Evolutionary conservation across 2,113 vertebrate genomes (phyloP).

Genomic region (Pleuronectes platessa): DNA sequence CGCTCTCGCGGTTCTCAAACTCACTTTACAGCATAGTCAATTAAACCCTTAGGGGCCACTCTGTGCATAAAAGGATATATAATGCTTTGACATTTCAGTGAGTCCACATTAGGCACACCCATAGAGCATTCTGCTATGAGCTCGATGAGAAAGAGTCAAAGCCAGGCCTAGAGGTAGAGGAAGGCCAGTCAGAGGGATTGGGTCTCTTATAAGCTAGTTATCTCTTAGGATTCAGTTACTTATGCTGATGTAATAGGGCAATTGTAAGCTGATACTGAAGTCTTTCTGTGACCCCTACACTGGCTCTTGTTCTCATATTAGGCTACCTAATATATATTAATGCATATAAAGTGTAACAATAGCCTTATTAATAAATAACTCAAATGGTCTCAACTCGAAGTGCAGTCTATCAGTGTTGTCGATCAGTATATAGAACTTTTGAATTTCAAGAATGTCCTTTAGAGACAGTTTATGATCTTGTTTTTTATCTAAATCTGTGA

Average conservation of each 20-base stretch:
- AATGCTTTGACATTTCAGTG: slow-evolving; percentile 84
- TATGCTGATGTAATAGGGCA: slow-evolving; percentile 79
- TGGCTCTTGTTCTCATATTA: slow-evolving; percentile 71
- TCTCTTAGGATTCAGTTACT: slow-evolving; percentile 78
- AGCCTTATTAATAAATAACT: slow-evolving; percentile 70
- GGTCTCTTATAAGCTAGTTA: slow-evolving; percentile 78
- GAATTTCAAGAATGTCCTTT: slow-evolving; percentile 26
- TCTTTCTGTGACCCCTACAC: slow-evolving; percentile 72
- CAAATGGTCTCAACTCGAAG: slow-evolving; percentile 62
- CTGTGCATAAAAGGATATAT: slow-evolving; percentile 84
- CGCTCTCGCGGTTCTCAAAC: slow-evolving; percentile 81
- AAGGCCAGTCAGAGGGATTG: slow-evolving; percentile 76
- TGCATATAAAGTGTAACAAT: slow-evolving; percentile 69
- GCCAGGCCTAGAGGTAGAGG: slow-evolving; percentile 67
- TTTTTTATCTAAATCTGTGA: slow-evolving; percentile 26
- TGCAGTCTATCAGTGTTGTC: slow-evolving; percentile 57
- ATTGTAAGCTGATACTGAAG: slow-evolving; percentile 74
- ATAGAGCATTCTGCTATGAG: slow-evolving; percentile 72
- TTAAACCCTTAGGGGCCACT: slow-evolving; percentile 81
- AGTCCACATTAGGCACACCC: slow-evolving; percentile 81
- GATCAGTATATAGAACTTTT: slow-evolving; percentile 38
- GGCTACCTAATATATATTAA: slow-evolving; percentile 68
- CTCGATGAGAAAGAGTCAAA: slow-evolving; percentile 71
- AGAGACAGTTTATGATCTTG: slow-evolving; percentile 9
- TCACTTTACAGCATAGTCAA: slow-evolving; percentile 84